These are phyloP conservation scores for Tachypleus tridentatus DNA, from an alignment of 1,140 invertebrate species.

Conservation along the genomic window DNA sequence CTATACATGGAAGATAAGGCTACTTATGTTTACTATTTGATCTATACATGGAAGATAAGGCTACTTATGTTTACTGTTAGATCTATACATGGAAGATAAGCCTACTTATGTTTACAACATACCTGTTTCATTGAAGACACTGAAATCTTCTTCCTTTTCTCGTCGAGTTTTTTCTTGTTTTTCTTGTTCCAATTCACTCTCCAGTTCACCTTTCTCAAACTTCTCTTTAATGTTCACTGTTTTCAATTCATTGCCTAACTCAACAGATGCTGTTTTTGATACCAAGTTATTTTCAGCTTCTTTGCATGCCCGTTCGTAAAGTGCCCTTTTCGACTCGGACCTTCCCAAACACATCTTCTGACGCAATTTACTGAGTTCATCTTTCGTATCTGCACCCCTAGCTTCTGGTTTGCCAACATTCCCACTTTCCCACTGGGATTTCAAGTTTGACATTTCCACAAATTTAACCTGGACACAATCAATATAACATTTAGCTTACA, in stretches of 20 bases:
- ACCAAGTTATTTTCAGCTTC: conserved; percentile 41
- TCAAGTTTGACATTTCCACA: conserved; percentile 67
- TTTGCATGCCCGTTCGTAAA: conserved; percentile 77
- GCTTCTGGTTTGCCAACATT: conserved; percentile 7
- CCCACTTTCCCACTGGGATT: conserved; percentile 34
- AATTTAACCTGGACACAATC: conserved; percentile 50
- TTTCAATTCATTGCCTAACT: conserved; percentile 44
- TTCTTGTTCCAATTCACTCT: conserved; percentile 41
- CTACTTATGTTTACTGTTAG: too few species aligned
- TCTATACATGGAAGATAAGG: too few species aligned
- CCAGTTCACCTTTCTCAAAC: conserved; percentile 64
- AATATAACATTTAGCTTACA: too few species aligned
- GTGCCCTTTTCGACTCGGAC: conserved; percentile 52
- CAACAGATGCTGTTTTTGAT: conserved; percentile 9
- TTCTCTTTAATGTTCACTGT: conserved; percentile 60
- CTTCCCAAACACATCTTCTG: conserved; percentile 50
- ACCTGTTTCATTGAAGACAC: conserved; percentile 67
- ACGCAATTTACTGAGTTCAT: conserved; percentile 43
- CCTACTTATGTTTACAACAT: too few species aligned
- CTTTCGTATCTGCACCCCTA: conserved; percentile 61
- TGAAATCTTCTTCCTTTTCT: conserved; percentile 54
- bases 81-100: too few species aligned
- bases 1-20: too few species aligned
- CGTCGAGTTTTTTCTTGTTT: conserved; percentile 36
- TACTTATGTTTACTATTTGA: too few species aligned